phyloP scores from a whole-genome alignment of 2,113 vertebrate genomes.

The Seriola rivoliana region DNA sequence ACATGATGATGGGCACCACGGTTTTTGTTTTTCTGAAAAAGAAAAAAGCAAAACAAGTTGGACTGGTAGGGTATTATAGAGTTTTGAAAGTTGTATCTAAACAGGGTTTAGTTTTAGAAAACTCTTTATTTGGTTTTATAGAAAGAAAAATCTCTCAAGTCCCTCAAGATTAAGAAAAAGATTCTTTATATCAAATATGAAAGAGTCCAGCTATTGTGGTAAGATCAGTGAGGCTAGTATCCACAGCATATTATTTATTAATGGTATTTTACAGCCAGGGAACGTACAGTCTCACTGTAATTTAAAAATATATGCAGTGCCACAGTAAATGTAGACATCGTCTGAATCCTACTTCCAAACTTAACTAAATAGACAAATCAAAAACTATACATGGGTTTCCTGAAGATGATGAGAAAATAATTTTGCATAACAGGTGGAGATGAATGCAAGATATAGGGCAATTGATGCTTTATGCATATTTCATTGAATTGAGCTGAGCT shows the following conservation, averaged over 20 bases:
- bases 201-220: constrained; percentile 45
- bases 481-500: constrained; percentile 50
- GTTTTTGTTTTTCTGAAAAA: constrained; percentile 34
- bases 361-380: constrained; percentile 36
- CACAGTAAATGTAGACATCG: constrained; percentile 33
- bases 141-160: background rate
- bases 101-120: constrained; percentile 34
- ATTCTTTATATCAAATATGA: constrained; percentile 27
- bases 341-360: constrained; percentile 9
- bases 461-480: constrained; percentile 71
- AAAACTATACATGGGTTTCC: constrained; percentile 37
- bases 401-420: constrained; percentile 1
- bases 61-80: background rate
- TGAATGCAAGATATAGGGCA: constrained; percentile 40
- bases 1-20: background rate
- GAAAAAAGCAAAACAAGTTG: constrained; percentile 31
- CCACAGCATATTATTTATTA: constrained; percentile 69
- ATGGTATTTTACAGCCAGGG: constrained; percentile 54
- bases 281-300: constrained; percentile 36
- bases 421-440: constrained; percentile 34
- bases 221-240: constrained; percentile 50
- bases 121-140: constrained; percentile 42
- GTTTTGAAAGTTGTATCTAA: constrained; percentile 32
- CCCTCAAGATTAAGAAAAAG: constrained; percentile 22
- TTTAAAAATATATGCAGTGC: constrained; percentile 42